Percentiles rank a stretch among this genome's conserved stretches.
These are phyloP conservation scores for Choloepus didactylus DNA, from an alignment of 2,797 vertebrate genomes.

Conservation along the genomic window DNA sequence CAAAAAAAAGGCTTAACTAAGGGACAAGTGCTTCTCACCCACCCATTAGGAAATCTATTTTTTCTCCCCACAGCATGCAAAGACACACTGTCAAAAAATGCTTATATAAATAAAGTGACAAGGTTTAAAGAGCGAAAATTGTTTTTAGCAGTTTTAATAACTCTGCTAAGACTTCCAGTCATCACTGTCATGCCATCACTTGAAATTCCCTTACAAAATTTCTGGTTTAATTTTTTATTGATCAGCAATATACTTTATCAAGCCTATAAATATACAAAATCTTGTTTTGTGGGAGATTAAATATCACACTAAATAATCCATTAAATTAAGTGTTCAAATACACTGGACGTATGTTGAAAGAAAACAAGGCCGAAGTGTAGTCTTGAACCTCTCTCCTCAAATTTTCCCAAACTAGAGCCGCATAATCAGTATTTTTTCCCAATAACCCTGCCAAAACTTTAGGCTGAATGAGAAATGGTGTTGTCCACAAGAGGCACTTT, in stretches of 20 bases:
- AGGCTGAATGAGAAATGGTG: neutral
- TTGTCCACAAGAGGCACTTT: neutral
- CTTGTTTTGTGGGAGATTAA: neutral
- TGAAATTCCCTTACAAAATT: neutral
- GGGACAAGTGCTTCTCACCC: neutral
- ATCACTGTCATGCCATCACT: neutral
- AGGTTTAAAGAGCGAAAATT: neutral
- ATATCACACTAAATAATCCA: neutral
- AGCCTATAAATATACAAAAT: neutral
- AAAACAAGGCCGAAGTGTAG: too few relatives aligned
- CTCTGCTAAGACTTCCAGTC: neutral
- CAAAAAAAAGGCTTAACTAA: too few relatives aligned
- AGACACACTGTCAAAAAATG: neutral
- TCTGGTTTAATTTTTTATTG: neutral
- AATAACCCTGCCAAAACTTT: rapidly evolving
- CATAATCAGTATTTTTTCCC: neutral
- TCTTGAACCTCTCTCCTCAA: neutral
- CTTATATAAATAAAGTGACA: neutral
- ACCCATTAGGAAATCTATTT: neutral
- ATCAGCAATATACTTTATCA: neutral
- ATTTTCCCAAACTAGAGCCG: neutral
- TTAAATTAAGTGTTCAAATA: too few relatives aligned
- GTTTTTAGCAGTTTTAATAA: neutral
- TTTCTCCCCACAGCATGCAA: neutral
- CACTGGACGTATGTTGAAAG: rapidly evolving